Percentiles rank a stretch among this genome's conserved stretches.
phyloP scores from a whole-genome alignment of 2,113 vertebrate genomes.

The Plecturocebus donacophilus region DNA sequence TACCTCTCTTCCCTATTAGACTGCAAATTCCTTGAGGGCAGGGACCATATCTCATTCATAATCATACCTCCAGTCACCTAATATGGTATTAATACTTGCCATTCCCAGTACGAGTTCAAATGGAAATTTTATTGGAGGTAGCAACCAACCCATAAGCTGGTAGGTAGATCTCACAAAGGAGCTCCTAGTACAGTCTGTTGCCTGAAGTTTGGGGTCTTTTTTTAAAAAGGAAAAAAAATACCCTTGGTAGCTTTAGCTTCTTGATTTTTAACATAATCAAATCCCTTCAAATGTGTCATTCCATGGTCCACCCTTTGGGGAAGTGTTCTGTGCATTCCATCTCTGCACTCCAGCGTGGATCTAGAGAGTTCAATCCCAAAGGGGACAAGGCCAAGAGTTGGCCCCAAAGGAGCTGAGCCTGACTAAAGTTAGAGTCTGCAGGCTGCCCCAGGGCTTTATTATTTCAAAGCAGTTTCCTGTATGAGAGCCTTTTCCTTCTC shows the following conservation, averaged over 20 bases:
- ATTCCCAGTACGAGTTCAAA: slow-evolving; percentile 1
- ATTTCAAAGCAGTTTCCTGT: slow-evolving; percentile 30
- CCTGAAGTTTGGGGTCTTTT: slow-evolving; percentile 30
- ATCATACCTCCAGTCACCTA: slow-evolving; percentile 44
- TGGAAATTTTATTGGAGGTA: slow-evolving; percentile 7
- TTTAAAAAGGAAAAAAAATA: not conserved
- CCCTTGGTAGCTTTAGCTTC: not conserved
- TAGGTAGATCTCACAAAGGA: slow-evolving; percentile 28
- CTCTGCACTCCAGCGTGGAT: not conserved
- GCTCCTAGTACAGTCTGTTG: not conserved
- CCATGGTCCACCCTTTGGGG: not conserved
- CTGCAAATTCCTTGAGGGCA: slow-evolving; percentile 76
- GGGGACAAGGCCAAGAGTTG: not conserved
- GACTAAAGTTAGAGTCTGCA: not conserved
- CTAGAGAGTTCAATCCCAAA: slow-evolving; percentile 7
- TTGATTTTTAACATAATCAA: slow-evolving; percentile 59
- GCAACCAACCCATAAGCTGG: not conserved
- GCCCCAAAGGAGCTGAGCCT: not conserved
- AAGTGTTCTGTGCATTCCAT: not conserved
- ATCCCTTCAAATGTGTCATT: slow-evolving; percentile 30
- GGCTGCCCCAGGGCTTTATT: not conserved
- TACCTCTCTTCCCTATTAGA: slow-evolving; percentile 68
- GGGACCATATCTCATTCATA: slow-evolving; percentile 62
- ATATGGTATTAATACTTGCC: not conserved
- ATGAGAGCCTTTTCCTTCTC: slow-evolving; percentile 28